Evolutionary conservation across 30 jellyfish, hydroid and myxozoan species (phyloP).

Genomic region (Pseudorhiza aurosa): DNA sequence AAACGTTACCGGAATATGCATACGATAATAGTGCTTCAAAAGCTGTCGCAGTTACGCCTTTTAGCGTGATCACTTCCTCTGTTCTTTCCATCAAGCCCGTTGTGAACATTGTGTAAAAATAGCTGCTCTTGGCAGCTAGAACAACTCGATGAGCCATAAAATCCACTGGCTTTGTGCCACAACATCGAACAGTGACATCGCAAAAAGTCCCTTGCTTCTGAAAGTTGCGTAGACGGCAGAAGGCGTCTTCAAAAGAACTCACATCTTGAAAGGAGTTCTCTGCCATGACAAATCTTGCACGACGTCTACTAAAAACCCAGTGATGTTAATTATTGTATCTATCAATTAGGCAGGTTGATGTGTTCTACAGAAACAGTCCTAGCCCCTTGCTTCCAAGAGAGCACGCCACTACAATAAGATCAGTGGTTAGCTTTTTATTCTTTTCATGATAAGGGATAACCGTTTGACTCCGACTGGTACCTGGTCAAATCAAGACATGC

Average conservation of each 20-base stretch:
- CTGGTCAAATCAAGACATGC: constrained; percentile 65
- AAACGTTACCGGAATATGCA: constrained; percentile 71
- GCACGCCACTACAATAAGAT: constrained; percentile 30
- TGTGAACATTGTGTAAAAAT: constrained; percentile 84
- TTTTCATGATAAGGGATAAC: constrained; percentile 13
- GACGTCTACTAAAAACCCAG: neutral
- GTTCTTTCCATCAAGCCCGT: constrained; percentile 71
- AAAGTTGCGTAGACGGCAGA: constrained; percentile 55
- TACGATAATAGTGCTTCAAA: constrained; percentile 54
- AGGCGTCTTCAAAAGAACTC: constrained; percentile 49
- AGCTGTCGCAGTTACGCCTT: constrained; percentile 61
- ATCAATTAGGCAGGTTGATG: too few species aligned
- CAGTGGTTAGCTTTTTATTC: neutral
- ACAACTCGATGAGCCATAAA: constrained; percentile 81
- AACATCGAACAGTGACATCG: constrained; percentile 79
- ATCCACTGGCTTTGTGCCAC: constrained; percentile 26
- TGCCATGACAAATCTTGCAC: constrained; percentile 1
- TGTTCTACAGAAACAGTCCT: too few species aligned
- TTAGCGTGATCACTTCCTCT: constrained; percentile 48
- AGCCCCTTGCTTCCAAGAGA: neutral
- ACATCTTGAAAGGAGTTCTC: constrained; percentile 45
- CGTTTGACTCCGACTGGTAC: constrained; percentile 78
- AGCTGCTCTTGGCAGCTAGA: constrained; percentile 74
- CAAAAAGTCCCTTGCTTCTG: constrained; percentile 69
- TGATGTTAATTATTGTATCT: too few species aligned